Evolutionary conservation across 2,797 vertebrate genomes (phyloP).

Genomic region (Scolopax bukidnonensis): DNA sequence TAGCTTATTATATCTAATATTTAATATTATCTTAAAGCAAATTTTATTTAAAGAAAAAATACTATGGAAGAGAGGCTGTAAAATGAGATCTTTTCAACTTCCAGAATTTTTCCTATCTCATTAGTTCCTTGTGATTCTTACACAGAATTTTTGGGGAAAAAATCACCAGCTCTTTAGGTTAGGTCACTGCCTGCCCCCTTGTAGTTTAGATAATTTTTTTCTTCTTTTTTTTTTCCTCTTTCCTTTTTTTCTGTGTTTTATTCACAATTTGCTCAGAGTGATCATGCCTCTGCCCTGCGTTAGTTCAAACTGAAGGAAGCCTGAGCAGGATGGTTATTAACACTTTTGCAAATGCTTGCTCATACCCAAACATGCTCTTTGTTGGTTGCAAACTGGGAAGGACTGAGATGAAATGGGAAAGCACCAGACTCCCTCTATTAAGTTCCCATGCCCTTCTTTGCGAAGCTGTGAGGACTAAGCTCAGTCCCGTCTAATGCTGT

Average conservation of each 20-base stretch:
- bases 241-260: not conserved
- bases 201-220: not conserved
- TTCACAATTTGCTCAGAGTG: not conserved
- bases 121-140: not conserved
- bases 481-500: not conserved
- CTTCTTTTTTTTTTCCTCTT: rapidly evolving
- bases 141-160: not conserved
- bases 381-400: not conserved
- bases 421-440: rapidly evolving
- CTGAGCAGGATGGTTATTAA: not conserved
- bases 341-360: not conserved
- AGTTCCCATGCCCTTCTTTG: not conserved
- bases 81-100: not conserved
- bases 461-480: not conserved
- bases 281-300: not conserved
- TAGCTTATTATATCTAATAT: not conserved
- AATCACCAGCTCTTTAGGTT: not conserved
- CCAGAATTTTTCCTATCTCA: not conserved
- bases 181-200: not conserved
- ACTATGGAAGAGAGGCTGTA: not conserved
- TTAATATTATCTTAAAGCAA: not conserved
- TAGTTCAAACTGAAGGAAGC: not conserved
- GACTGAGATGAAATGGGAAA: not conserved
- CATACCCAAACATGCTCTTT: not conserved
- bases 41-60: not conserved